Conservation (phyloP, 1,140 invertebrate species). For the Caenorhabditis latens region DNA sequence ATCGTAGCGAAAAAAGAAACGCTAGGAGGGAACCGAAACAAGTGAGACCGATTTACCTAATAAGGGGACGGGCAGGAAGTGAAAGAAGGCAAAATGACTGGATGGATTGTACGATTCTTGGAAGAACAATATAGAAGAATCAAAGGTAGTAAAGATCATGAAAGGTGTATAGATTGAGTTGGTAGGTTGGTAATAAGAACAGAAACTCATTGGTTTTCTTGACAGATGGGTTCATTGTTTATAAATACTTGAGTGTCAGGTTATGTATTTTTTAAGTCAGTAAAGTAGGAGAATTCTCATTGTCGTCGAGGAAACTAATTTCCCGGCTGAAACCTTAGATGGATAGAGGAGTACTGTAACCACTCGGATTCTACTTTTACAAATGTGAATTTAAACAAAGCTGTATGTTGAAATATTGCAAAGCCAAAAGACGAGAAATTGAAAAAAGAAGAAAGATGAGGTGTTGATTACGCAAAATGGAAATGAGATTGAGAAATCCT, state of each 20-base stretch:
- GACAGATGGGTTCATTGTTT: too few species aligned
- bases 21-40: constrained; percentile 17
- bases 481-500: not conserved
- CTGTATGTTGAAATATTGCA: not conserved
- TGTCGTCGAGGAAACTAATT: too few species aligned
- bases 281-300: too few species aligned
- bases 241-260: too few species aligned
- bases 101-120: constrained; percentile 43
- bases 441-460: not conserved
- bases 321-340: too few species aligned
- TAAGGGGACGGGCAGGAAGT: constrained; percentile 37
- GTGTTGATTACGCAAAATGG: constrained; percentile 38
- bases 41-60: constrained; percentile 54
- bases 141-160: not conserved
- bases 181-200: not conserved
- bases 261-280: too few species aligned
- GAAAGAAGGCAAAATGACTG: not conserved
- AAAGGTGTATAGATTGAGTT: not conserved
- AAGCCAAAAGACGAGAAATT: not conserved
- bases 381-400: not conserved
- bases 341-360: not conserved
- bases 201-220: too few species aligned
- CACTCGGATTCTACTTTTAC: not conserved
- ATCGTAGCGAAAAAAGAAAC: constrained; percentile 20
- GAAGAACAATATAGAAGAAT: not conserved